Conservation (phyloP, 2,888 invertebrate genomes). For the Cepaea hortensis region DNA sequence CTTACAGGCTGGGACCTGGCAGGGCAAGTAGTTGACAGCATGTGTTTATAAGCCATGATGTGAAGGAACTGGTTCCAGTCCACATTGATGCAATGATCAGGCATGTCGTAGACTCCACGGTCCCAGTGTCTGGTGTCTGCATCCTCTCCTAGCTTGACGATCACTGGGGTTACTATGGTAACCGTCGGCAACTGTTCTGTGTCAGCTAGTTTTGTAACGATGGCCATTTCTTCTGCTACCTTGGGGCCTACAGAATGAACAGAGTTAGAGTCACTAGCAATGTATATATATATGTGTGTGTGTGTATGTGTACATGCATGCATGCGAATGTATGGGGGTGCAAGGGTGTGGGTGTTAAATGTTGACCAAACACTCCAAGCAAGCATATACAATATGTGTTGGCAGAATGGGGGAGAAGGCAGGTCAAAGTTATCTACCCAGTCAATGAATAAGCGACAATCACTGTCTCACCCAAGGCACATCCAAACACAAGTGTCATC, state of each 20-base stretch:
- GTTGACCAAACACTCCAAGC: too few species aligned
- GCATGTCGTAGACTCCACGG: neutral
- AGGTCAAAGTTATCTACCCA: too few species aligned
- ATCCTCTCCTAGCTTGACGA: slow-evolving; percentile 44
- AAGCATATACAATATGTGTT: too few species aligned
- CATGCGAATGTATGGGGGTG: too few species aligned
- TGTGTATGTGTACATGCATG: neutral
- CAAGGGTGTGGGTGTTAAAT: too few species aligned
- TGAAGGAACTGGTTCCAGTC: neutral
- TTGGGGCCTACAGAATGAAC: neutral
- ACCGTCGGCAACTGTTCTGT: slow-evolving; percentile 66
- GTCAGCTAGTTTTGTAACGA: slow-evolving; percentile 67
- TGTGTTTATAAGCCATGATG: neutral
- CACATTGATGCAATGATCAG: neutral
- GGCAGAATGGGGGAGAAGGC: too few species aligned
- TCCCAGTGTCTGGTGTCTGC: neutral
- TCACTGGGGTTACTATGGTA: slow-evolving; percentile 23
- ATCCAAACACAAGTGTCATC: too few species aligned
- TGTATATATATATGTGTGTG: neutral
- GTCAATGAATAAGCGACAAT: too few species aligned
- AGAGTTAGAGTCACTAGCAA: neutral
- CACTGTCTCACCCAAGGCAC: too few species aligned
- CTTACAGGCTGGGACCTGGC: neutral
- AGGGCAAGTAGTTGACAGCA: neutral
- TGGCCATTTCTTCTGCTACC: slow-evolving; percentile 53